Evolutionary conservation across 2,797 vertebrate species (phyloP).

Genomic region (Myripristis jacobus): DNA sequence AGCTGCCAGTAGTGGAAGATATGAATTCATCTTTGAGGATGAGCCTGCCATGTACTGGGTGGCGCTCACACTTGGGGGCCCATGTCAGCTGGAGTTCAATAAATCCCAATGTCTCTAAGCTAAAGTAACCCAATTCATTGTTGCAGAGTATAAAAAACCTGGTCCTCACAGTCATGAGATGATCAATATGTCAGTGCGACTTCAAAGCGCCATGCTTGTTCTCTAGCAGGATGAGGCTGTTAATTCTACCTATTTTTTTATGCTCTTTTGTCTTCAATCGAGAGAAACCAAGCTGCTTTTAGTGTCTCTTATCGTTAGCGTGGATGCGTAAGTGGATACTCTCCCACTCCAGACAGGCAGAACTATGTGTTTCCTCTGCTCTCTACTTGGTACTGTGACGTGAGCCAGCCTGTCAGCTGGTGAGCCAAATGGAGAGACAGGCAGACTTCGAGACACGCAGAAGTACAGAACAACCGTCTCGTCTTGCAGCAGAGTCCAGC

Average conservation of each 20-base stretch:
- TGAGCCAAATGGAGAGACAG: constrained; percentile 57
- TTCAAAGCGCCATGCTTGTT: constrained; percentile 44
- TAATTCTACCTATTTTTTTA: constrained; percentile 20
- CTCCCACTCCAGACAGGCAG: constrained; percentile 65
- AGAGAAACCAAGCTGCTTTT: constrained; percentile 59
- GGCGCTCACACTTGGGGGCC: constrained; percentile 22
- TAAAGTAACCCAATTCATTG: constrained; percentile 36
- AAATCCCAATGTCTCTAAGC: constrained; percentile 33
- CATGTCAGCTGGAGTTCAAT: constrained; percentile 39
- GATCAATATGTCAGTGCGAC: constrained; percentile 26
- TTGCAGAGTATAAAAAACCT: constrained; percentile 37
- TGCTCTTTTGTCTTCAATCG: constrained; percentile 11
- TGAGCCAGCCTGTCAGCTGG: constrained; percentile 65
- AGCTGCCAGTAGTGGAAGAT: constrained; percentile 17
- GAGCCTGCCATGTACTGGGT: constrained; percentile 28
- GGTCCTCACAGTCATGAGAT: constrained; percentile 21
- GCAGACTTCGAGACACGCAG: constrained; percentile 52
- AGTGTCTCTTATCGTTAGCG: constrained; percentile 65
- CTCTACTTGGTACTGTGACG: constrained; percentile 63
- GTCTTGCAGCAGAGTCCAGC: constrained; percentile 59
- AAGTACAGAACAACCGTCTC: constrained; percentile 68
- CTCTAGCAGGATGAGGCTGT: constrained; percentile 1
- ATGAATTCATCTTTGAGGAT: constrained; percentile 31
- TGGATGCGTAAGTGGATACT: constrained; percentile 52
- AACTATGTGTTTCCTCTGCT: constrained; percentile 67